phyloP scores from a whole-genome alignment of 2,113 vertebrate species.

The Hippolais icterina region DNA sequence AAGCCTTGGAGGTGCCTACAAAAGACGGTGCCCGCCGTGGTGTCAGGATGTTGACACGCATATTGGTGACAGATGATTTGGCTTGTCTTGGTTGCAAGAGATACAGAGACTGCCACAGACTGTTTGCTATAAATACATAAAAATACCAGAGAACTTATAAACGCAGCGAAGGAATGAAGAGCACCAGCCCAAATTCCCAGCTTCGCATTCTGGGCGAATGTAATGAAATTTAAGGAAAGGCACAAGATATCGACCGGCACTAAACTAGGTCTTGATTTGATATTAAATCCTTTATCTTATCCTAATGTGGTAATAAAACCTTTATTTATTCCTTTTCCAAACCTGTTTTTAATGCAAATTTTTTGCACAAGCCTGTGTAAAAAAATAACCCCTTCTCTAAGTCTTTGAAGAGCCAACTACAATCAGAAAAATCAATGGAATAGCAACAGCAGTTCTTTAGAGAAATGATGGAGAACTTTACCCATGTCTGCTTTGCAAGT shows the following conservation, averaged over 20 bases:
- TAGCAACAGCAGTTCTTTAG: background rate
- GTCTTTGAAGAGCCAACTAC: background rate
- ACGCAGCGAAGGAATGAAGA: background rate
- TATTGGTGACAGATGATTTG: constrained; percentile 23
- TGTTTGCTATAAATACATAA: background rate
- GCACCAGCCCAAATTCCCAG: background rate
- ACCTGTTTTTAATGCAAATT: background rate
- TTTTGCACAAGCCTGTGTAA: background rate
- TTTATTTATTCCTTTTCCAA: background rate
- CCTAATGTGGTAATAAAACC: background rate
- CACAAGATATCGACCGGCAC: background rate
- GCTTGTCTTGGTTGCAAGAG: background rate
- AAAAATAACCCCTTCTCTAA: background rate
- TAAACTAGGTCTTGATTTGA: background rate
- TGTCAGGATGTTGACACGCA: background rate
- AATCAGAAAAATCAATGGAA: background rate
- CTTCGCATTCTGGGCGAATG: background rate
- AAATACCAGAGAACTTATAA: constrained; percentile 15
- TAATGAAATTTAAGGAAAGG: background rate
- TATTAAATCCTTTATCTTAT: background rate
- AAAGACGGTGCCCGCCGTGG: background rate
- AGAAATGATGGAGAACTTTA: background rate
- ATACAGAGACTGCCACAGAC: background rate
- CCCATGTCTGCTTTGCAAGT: background rate
- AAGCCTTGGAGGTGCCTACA: background rate